Conservation (phyloP, 1,140 invertebrate genomes). For the Araneus ventricosus region DNA sequence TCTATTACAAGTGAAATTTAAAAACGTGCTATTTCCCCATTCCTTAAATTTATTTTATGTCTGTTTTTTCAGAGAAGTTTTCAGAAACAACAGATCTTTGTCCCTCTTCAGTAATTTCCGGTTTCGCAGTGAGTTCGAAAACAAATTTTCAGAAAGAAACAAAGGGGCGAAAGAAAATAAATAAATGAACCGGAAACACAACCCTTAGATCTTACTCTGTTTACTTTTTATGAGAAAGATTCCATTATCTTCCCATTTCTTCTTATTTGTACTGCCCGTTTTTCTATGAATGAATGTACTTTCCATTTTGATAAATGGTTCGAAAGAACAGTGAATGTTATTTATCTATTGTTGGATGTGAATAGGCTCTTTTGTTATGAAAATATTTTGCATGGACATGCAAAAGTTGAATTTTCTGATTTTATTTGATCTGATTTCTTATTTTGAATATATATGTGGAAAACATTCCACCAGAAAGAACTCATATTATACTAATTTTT, state of each 20-base stretch:
- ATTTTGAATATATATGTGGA: no score
- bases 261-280: neutral
- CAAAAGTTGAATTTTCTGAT: no score
- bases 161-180: neutral
- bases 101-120: neutral
- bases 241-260: neutral
- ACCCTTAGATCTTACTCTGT: neutral
- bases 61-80: no score
- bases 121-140: neutral
- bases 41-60: no score
- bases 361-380: no score
- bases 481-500: no score
- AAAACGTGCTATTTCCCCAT: no score
- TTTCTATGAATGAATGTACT: neutral
- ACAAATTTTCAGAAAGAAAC: neutral
- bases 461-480: no score
- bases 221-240: neutral
- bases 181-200: neutral
- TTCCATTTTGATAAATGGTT: neutral
- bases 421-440: no score
- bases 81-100: neutral
- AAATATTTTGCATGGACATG: no score
- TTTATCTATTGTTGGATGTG: neutral
- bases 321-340: neutral
- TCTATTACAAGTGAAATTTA: no score